Conservation (phyloP, 2,113 vertebrate species). For the Lasiurus cinereus region DNA sequence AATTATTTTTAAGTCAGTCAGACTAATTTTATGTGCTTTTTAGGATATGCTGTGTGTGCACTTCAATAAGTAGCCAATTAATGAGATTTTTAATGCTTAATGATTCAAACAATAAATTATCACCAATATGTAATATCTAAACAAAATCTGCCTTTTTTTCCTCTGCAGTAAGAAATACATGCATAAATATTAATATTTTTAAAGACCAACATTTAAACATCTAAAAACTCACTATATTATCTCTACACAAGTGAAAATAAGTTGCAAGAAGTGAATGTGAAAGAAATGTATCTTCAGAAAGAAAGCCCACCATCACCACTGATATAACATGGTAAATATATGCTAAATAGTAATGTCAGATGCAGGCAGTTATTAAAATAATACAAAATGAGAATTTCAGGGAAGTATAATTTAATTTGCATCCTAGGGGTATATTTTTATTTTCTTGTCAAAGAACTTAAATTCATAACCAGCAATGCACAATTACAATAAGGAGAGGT, state of each 20-base stretch:
- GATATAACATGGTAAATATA: conserved; percentile 76
- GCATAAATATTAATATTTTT: conserved; percentile 37
- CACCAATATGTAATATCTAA: background rate
- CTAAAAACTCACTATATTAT: conserved; percentile 62
- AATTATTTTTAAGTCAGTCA: background rate
- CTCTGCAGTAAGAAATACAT: conserved; percentile 59
- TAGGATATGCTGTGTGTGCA: background rate
- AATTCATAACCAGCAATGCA: conserved; percentile 69
- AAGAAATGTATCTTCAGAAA: conserved; percentile 72
- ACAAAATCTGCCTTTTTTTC: conserved; percentile 68
- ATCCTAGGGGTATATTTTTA: conserved; percentile 69
- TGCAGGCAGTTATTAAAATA: conserved; percentile 73
- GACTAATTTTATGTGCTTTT: background rate
- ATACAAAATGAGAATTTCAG: conserved; percentile 72
- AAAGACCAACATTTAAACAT: conserved; percentile 82
- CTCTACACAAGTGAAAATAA: conserved; percentile 63
- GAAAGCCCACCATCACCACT: conserved; percentile 17
- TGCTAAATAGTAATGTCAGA: conserved; percentile 74
- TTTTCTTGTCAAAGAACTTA: conserved; percentile 73
- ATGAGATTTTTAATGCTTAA: conserved; percentile 31
- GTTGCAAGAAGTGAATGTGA: conserved; percentile 59
- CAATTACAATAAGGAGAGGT: conserved; percentile 62
- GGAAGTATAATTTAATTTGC: conserved; percentile 71
- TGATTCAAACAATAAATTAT: conserved; percentile 36
- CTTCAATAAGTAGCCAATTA: conserved; percentile 23